phyloP scores from a whole-genome alignment of 2,113 vertebrate species.

The Rhinichthys klamathensis region DNA sequence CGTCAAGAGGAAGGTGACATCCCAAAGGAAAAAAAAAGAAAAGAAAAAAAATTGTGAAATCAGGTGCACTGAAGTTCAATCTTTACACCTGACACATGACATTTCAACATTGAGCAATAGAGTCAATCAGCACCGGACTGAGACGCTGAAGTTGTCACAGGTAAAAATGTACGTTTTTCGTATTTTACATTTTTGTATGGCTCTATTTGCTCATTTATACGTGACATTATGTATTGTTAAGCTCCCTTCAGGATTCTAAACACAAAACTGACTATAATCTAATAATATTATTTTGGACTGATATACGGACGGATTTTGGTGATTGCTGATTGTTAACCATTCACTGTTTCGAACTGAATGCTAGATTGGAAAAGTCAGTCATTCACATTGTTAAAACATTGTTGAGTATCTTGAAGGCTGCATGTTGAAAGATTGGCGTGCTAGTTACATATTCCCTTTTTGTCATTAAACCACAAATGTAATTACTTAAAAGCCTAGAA shows the following conservation, averaged over 20 bases:
- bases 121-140: conserved; percentile 5
- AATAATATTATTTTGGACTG: not conserved
- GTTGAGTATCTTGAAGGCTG: not conserved
- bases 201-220: not conserved
- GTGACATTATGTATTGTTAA: not conserved
- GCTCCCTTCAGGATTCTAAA: not conserved
- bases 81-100: conserved; percentile 22
- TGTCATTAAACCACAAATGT: not conserved
- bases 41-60: conserved; percentile 53
- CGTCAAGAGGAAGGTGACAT: conserved; percentile 66
- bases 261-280: not conserved
- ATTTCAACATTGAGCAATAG: conserved; percentile 49
- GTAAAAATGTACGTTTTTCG: not conserved
- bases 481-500: not conserved
- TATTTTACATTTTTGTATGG: not conserved
- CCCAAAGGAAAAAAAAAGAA: not conserved
- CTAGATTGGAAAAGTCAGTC: not conserved
- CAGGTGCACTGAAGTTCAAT: conserved; percentile 69
- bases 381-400: not conserved
- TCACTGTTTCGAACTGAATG: not conserved
- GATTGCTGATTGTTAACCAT: not conserved
- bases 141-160: conserved; percentile 3
- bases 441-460: not conserved
- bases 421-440: not conserved
- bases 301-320: not conserved